Conservation (phyloP, 2,797 vertebrate species). For the Sebastolobus alascanus region DNA sequence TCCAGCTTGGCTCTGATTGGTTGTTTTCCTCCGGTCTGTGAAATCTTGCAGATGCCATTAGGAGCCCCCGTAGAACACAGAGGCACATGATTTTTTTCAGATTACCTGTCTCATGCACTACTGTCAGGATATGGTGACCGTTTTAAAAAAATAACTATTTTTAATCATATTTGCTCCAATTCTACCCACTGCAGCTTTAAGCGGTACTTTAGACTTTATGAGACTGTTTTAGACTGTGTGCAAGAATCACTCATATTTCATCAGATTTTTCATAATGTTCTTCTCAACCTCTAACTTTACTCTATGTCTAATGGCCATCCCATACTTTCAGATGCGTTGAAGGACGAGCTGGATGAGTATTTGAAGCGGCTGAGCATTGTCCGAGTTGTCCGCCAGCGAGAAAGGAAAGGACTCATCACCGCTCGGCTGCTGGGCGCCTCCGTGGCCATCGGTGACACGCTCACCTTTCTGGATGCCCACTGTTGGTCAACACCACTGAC, state of each 20-base stretch:
- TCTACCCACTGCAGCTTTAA: not conserved
- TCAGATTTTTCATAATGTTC: not conserved
- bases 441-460: conserved; percentile 92
- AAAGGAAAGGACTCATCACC: conserved; percentile 97
- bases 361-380: conserved; percentile 92
- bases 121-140: no score
- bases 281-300: not conserved
- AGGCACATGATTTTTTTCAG: no score
- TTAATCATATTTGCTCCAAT: no score
- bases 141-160: no score
- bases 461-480: conserved; percentile 98
- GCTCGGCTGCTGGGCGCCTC: conserved; percentile 95
- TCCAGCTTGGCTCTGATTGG: no score
- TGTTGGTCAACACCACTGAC: conserved; percentile 87
- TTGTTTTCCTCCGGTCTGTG: no score
- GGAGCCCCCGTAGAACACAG: no score
- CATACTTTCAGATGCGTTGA: conserved; percentile 88
- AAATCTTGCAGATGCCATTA: no score
- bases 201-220: not conserved
- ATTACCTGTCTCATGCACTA: no score
- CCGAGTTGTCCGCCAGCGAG: conserved; percentile 92
- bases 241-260: not conserved
- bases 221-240: not conserved
- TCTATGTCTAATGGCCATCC: not conserved
- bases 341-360: conserved; percentile 92